Percentiles rank a stretch among this genome's conserved stretches.
Conservation (phyloP, 2,888 invertebrate species). For the Lepidocyrtinus sp. region DNA sequence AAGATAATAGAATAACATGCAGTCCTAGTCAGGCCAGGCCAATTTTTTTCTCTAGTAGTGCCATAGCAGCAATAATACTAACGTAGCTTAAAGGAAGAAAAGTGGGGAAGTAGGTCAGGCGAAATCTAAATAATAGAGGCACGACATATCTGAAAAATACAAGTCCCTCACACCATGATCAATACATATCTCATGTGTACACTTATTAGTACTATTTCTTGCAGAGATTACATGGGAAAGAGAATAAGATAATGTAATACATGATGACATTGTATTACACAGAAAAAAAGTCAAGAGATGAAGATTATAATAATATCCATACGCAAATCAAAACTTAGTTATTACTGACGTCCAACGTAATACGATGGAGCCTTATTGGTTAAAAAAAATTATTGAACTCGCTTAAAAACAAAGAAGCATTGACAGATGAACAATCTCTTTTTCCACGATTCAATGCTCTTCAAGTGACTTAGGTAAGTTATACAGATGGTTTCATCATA, state of each 20-base stretch:
- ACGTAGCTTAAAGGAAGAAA: slow-evolving; percentile 43
- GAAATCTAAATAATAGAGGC: slow-evolving; percentile 42
- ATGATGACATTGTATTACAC: slow-evolving; percentile 29
- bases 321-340: too few species aligned
- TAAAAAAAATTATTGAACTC: too few species aligned
- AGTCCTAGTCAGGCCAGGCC: too few species aligned
- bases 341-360: too few species aligned
- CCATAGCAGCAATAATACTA: not conserved
- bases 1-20: too few species aligned
- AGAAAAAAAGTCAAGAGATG: too few species aligned
- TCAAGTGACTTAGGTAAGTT: slow-evolving; percentile 53
- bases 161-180: too few species aligned
- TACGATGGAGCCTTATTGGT: too few species aligned
- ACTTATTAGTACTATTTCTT: slow-evolving; percentile 24
- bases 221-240: slow-evolving; percentile 15
- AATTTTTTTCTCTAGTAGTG: not conserved
- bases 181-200: not conserved
- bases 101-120: slow-evolving; percentile 62
- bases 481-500: slow-evolving; percentile 44
- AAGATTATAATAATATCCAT: too few species aligned
- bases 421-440: too few species aligned
- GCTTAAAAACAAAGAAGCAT: not conserved
- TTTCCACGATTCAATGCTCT: not conserved
- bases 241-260: slow-evolving; percentile 33
- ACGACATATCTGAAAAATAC: slow-evolving; percentile 41